Conservation (phyloP, 2,797 vertebrate species). For the Champsocephalus gunnari region DNA sequence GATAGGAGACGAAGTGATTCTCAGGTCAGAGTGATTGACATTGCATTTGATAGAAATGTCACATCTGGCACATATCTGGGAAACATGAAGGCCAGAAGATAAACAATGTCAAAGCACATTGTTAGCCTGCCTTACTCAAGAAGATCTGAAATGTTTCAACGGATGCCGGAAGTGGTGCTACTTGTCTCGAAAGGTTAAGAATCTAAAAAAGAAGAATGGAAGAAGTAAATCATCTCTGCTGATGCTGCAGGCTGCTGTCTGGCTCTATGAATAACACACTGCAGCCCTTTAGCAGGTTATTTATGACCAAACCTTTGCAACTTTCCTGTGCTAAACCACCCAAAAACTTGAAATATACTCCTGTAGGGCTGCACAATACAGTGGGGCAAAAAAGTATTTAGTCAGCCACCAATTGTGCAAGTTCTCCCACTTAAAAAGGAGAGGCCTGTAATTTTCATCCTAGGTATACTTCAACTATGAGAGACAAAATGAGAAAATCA, state of each 20-base stretch:
- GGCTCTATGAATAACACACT: slow-evolving; percentile 61
- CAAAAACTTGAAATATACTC: not conserved
- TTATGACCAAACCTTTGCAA: slow-evolving; percentile 59
- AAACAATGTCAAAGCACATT: slow-evolving; percentile 16
- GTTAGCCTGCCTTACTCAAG: not conserved
- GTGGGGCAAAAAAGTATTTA: no score
- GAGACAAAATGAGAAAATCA: no score
- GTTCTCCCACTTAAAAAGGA: no score
- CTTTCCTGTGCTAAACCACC: slow-evolving; percentile 72
- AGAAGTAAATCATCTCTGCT: slow-evolving; percentile 8
- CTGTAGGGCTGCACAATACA: no score
- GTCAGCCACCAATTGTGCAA: no score
- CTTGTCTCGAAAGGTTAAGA: slow-evolving; percentile 7
- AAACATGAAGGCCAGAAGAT: slow-evolving; percentile 17
- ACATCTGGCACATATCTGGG: slow-evolving; percentile 47
- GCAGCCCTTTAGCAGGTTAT: slow-evolving; percentile 54
- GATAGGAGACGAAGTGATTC: not conserved
- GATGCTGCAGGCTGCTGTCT: slow-evolving; percentile 19
- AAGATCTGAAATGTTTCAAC: slow-evolving; percentile 23
- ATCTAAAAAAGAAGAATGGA: slow-evolving; percentile 20
- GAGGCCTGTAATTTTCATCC: no score
- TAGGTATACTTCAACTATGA: no score
- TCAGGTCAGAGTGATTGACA: slow-evolving; percentile 36
- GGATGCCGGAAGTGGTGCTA: not conserved
- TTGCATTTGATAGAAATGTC: slow-evolving; percentile 54